These are phyloP conservation scores for Siderastrea radians DNA, from an alignment of 92 coral and sea anemone genomes.

Conservation along the genomic window DNA sequence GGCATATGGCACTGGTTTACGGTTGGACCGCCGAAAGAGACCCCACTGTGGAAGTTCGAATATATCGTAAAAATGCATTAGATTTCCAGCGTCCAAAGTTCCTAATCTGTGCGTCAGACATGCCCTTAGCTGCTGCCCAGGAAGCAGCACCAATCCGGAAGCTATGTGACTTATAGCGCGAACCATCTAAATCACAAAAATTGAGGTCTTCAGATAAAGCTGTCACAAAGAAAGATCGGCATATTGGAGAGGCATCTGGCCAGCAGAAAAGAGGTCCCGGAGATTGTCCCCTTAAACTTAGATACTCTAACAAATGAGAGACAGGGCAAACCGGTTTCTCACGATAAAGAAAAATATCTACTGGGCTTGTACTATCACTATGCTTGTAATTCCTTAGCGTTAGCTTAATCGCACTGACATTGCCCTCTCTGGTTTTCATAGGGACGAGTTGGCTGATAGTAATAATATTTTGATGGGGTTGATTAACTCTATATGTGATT, in stretches of 20 bases:
- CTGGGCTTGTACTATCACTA: conserved; percentile 9
- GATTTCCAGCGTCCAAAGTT: conserved; percentile 29
- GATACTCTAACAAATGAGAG: background rate
- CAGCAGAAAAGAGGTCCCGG: conserved; percentile 26
- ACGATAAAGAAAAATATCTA: conserved; percentile 12
- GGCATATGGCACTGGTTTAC: background rate
- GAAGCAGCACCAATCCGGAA: conserved; percentile 14
- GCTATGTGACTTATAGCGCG: conserved; percentile 17
- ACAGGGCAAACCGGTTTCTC: conserved; percentile 33
- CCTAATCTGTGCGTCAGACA: conserved; percentile 24
- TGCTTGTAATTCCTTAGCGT: conserved; percentile 24
- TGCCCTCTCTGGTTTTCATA: background rate
- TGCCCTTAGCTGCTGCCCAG: conserved; percentile 34
- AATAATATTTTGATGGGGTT: conserved; percentile 16
- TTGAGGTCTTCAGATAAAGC: background rate
- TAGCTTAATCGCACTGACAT: background rate
- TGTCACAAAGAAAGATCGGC: background rate
- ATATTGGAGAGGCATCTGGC: conserved; percentile 21
- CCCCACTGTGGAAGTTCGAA: background rate
- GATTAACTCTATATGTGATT: conserved; percentile 10
- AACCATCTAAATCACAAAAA: conserved; percentile 13
- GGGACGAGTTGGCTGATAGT: conserved; percentile 1
- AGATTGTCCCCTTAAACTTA: conserved; percentile 5
- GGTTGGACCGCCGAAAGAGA: background rate
- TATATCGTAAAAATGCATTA: conserved; percentile 2